Base-by-base conservation (phyloP, 2,113 vertebrate genomes). In the Chroicocephalus ridibundus region DNA sequence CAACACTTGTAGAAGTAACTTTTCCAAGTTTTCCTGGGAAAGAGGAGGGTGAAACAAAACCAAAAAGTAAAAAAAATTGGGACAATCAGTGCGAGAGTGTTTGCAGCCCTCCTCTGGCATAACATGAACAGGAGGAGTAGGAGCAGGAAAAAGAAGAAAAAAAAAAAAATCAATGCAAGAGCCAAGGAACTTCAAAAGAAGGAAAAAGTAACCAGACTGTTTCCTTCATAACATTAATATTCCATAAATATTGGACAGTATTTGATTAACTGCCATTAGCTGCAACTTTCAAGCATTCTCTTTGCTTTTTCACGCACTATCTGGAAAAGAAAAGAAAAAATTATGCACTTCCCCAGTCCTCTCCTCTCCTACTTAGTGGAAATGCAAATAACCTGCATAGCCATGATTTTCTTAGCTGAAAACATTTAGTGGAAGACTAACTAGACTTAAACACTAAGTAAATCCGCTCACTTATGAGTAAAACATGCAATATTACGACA, bases 401-500 rank as follows among this genome's bases (percentile, higher is more conserved):
- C 79, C 65, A 44, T 51, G 51, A 86, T 52, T 40, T 92, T 80
- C 86, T 60, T 46, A 90, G 87, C 94, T 83, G 88, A 89, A 87
- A 90, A 89, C 6, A 49, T 65, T 82, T 64, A 54, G 46, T 86
- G 80, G 88, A 96, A 96, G 96, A 96, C 94, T 94, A 96, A 90
- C 86, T 96, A 94, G 93, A 94, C 93, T 94, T 47, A 86, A 97
- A 94, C 86, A 93, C 83, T 91, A 89, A 92, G 86, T 82, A 95
- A 88, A 95, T 90, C 86, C 71, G 90, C 80, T 96, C 92, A 82
- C 72, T 85, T 86, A 94, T 82, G 90, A 96, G 92, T 96, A 93
- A 96, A 93, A 98, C 95, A 97, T 97, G 97, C 97, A 98, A 21
- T 96, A 94, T 51, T 88, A 93, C 88, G 86, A 93, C 93, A 96